Percentiles rank a stretch among this genome's conserved stretches.
phyloP scores from a whole-genome alignment of 2,113 vertebrate species.

The Anthoscopus minutus region DNA sequence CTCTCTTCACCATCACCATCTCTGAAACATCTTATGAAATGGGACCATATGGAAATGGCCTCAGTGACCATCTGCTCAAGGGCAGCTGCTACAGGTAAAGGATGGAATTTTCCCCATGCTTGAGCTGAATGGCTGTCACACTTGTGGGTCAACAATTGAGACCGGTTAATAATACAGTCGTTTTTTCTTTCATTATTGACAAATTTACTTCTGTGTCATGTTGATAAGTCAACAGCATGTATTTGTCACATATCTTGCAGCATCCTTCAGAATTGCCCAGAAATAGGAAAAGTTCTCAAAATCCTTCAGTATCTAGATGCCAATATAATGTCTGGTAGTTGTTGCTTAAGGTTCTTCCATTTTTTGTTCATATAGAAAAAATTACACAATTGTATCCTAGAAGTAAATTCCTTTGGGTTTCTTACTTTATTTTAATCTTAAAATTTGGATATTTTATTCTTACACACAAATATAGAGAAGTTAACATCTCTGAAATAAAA shows the following conservation, averaged over 20 bases:
- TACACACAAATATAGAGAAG: neutral
- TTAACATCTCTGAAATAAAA: neutral
- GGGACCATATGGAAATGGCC: neutral
- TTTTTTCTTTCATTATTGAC: neutral
- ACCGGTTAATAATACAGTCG: neutral
- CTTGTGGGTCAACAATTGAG: neutral
- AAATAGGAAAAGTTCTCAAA: neutral
- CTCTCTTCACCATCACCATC: neutral
- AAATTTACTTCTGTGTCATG: neutral
- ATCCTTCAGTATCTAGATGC: neutral
- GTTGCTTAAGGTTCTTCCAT: neutral
- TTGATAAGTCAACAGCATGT: neutral
- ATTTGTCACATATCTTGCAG: neutral
- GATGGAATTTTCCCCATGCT: neutral
- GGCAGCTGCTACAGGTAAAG: neutral
- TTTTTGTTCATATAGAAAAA: neutral
- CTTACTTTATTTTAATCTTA: neutral
- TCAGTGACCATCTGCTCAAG: neutral
- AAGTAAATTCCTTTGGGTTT: neutral
- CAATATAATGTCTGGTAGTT: neutral
- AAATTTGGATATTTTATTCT: neutral
- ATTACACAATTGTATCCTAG: neutral
- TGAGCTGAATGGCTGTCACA: neutral
- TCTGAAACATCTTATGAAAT: neutral
- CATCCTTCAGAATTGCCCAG: neutral